These are phyloP conservation scores for Rhizomys pruinosus DNA, from an alignment of 2,113 vertebrate species.

Conservation along the genomic window DNA sequence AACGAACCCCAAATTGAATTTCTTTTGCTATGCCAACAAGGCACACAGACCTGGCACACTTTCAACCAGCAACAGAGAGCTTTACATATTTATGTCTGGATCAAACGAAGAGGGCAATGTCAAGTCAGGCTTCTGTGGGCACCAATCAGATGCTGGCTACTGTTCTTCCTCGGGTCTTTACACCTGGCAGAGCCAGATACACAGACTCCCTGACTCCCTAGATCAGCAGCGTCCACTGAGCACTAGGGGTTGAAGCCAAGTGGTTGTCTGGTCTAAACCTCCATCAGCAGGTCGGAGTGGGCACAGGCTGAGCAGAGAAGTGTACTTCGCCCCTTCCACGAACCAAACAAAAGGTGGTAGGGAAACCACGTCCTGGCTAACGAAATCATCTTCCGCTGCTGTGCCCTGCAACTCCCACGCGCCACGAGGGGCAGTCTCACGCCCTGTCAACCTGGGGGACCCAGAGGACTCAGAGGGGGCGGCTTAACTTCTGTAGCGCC, in stretches of 20 bases:
- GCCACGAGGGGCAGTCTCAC: background rate
- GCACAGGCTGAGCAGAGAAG: fast-evolving
- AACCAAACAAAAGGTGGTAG: background rate
- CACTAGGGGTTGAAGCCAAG: background rate
- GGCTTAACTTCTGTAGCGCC: background rate
- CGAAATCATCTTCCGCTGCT: background rate
- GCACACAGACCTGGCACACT: background rate
- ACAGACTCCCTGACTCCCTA: too few relatives aligned
- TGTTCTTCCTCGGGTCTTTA: background rate
- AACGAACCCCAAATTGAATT: conserved; percentile 1
- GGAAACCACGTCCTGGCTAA: background rate
- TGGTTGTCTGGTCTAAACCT: background rate
- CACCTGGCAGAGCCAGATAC: background rate
- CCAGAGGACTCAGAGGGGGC: background rate
- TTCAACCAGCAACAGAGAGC: background rate
- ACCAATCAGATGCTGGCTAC: background rate
- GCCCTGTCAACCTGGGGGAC: background rate
- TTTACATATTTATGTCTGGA: background rate
- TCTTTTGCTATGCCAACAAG: conserved; percentile 16
- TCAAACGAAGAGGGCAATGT: background rate
- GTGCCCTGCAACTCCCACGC: too few relatives aligned
- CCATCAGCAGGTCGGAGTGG: background rate
- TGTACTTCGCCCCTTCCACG: background rate
- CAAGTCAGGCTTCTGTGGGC: background rate
- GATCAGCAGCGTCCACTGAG: background rate